Evolutionary conservation across 2,888 invertebrate species (phyloP), one percentile per base, ranked within the genome.

Genomic region (Caenorhabditis zanzibari): DNA sequence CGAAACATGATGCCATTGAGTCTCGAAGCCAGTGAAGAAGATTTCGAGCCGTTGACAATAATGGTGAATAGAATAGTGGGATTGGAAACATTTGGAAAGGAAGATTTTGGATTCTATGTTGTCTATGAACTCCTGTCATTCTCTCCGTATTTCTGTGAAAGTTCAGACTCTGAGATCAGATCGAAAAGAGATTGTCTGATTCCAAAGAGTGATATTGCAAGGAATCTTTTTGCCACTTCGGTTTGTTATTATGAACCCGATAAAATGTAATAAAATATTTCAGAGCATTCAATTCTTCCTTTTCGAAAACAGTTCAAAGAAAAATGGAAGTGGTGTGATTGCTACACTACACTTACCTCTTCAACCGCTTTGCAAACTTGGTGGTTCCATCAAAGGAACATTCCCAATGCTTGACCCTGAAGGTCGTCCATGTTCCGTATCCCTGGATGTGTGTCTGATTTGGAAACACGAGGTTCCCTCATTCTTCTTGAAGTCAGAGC

Each of bases 221-320:
- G 54, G 22, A 76, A 64, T 16, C 10, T 81, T 1, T 76, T 84
- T 38, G 16, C 49, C 0, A 59, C 47, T 7, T 56, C 68, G 19
- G 82, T 81, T 10, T 63, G 74, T 44, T 22, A 12, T 49, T 41
- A n/a, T n/a, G n/a, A n/a, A n/a, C n/a, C n/a, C 22, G 14, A 7
- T 5, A 16, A 44, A 22, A 22, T 9, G 9, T 5, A 52, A 24
- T 19, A 2, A 1, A 1, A 2, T 12, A 26, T 54, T 54, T 24
- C 81, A 90, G 90, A 86, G 79, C 12, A 86, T 90, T 14, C 73
- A 79, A 14, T 81, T 90, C 68, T 90, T 84, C 75, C 66, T 90
- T 9, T 76, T 88, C 19, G 84, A 81, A 38, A 80, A 83, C n/a
- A 64, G 63, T 32, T 35, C 77, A 22, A 77, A 80, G n/a, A 69